A percentile compares a stretch with the other conserved stretches of the same genome.
Evolutionary conservation across 2,113 vertebrate species (phyloP).

Genomic region (Prietella phreatophila): DNA sequence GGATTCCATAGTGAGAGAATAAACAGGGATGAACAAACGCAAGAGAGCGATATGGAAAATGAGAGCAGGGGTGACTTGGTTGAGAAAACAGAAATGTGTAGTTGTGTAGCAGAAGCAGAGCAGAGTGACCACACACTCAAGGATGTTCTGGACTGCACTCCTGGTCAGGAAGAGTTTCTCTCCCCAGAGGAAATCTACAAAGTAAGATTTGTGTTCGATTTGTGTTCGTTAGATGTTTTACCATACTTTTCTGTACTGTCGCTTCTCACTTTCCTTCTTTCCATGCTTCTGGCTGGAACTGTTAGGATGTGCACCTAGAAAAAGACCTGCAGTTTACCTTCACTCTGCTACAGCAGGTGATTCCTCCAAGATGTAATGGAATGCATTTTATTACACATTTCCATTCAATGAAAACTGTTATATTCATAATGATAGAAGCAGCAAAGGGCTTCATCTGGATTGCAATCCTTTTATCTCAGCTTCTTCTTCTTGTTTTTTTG

Average conservation of each 20-base stretch:
- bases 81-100: conserved; percentile 10
- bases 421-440: background rate
- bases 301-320: conserved; percentile 58
- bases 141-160: conserved; percentile 11
- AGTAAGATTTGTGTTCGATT: conserved; percentile 52
- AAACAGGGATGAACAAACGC: background rate
- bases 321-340: conserved; percentile 57
- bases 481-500: background rate
- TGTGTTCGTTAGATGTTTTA: background rate
- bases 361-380: conserved; percentile 5
- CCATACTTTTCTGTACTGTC: background rate
- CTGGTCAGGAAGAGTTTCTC: conserved; percentile 50
- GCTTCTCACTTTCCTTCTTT: conserved; percentile 33
- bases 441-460: background rate
- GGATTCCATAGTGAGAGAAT: background rate
- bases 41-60: conserved; percentile 13
- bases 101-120: background rate
- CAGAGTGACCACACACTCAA: conserved; percentile 1
- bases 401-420: background rate
- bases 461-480: background rate
- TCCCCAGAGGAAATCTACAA: conserved; percentile 64
- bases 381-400: background rate
- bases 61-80: background rate
- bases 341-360: conserved; percentile 63
- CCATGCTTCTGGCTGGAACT: conserved; percentile 34